Conservation (phyloP, 2,113 vertebrate genomes). For the Ramphastos sulfuratus region DNA sequence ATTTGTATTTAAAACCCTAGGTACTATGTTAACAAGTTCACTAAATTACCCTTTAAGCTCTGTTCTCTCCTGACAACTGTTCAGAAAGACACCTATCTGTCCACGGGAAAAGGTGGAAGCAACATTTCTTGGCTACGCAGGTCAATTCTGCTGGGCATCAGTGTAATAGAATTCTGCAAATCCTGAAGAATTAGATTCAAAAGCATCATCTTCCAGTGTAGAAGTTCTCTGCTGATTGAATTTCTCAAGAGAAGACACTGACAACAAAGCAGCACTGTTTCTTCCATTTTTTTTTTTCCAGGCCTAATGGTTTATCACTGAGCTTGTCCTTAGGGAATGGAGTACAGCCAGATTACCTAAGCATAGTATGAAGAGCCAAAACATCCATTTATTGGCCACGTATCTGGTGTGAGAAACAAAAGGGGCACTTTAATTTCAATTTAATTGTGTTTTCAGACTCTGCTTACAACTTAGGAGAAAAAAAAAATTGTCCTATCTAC, state of each 20-base stretch:
- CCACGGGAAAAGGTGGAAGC: background rate
- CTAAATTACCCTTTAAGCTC: background rate
- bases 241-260: background rate
- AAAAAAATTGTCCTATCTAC: background rate
- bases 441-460: background rate
- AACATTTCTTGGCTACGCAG: background rate
- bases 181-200: background rate
- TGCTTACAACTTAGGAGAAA: background rate
- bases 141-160: background rate
- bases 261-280: background rate
- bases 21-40: background rate
- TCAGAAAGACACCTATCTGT: background rate
- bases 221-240: background rate
- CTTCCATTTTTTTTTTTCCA: background rate
- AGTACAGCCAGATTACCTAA: background rate
- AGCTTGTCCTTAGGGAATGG: background rate
- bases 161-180: background rate
- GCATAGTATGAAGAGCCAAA: background rate
- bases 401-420: background rate
- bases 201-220: background rate
- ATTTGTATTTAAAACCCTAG: constrained; percentile 51
- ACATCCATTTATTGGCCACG: background rate
- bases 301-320: background rate
- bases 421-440: background rate
- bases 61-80: background rate